Evolutionary conservation across 2,888 invertebrate species (phyloP), one percentile per base, ranked within the genome.

Genomic region (Gymnocheta viridis): DNA sequence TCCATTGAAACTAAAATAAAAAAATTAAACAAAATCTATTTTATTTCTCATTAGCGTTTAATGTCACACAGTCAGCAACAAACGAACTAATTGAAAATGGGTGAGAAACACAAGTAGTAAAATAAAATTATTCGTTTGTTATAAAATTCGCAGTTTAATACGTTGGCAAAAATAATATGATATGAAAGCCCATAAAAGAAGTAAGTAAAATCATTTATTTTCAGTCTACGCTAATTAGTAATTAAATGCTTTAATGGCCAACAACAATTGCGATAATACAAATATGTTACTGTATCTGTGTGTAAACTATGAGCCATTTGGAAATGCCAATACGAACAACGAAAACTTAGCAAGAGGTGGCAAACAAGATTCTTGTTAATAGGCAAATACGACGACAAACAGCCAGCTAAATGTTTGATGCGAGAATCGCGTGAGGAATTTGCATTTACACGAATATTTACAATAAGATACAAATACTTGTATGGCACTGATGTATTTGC

Each of bases 371-470:
- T 79, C 86, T 86, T 86, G 86, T 86, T 86, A 86, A 73, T 79
- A 56, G 62, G 51, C 80, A 79, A 77, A 62, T 62, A 56, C 35
- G 49, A 38, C 29, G 35, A 22, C 56, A 19, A 7, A 19, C 24
- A 56, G 29, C 14, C 29, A 14, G 64, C 35, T 38, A 69, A 85
- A 79, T 81, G 54, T 85, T 47, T 85, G 85, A 86, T 80, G 86
- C 83, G 85, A 78, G 82, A 85, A 86, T 86, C 82, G 86, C 86
- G 86, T 86, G 86, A 82, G 85, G 76, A 82, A 84, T 82, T 86
- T 81, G 76, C 83, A 86, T 86, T 86, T 82, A 82, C 84, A 77
- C 29, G 69, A 82, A 64, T 76, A 82, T 76, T 82, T 82, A 76
- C 81, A 54, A 69, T 56, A 47, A 69, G 74, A 82, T 62, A 82